Evolutionary conservation across 2,888 invertebrate species (phyloP).

Genomic region (Scaptomyza flava): DNA sequence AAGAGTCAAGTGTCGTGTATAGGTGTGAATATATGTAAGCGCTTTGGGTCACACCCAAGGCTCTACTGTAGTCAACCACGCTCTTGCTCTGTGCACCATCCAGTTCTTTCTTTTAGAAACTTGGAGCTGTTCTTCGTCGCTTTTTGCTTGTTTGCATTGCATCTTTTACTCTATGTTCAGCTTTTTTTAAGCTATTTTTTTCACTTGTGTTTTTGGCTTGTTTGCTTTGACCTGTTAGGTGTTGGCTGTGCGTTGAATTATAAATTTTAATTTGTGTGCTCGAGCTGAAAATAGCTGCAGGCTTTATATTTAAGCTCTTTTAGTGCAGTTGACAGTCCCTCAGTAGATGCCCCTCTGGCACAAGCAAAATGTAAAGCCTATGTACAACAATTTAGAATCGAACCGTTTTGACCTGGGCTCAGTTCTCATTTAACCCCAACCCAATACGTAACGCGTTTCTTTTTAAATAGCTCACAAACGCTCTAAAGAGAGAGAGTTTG

Average conservation of each 20-base stretch:
- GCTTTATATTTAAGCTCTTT: slow-evolving; percentile 47
- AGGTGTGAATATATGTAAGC: slow-evolving; percentile 35
- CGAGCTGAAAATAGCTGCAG: slow-evolving; percentile 55
- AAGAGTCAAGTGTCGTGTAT: slow-evolving; percentile 23
- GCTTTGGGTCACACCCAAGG: slow-evolving; percentile 34
- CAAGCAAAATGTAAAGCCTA: not conserved
- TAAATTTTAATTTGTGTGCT: slow-evolving; percentile 66
- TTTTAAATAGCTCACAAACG: not conserved
- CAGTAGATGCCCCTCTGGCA: not conserved
- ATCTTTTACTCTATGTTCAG: slow-evolving; percentile 10
- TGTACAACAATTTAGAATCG: not conserved
- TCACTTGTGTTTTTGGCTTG: not conserved
- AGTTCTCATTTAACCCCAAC: slow-evolving; percentile 27
- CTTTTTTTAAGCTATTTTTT: slow-evolving; percentile 8
- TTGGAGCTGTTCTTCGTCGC: slow-evolving; percentile 1
- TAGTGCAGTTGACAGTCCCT: slow-evolving; percentile 24
- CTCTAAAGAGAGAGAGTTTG: not conserved
- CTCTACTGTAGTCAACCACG: slow-evolving; percentile 12
- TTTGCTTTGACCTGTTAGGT: slow-evolving; percentile 29
- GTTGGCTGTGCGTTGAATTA: slow-evolving; percentile 48
- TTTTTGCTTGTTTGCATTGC: slow-evolving; percentile 20
- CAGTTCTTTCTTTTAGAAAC: not conserved
- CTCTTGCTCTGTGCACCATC: not conserved
- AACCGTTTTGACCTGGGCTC: not conserved
- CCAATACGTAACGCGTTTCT: not conserved